Evolutionary conservation across 2,888 invertebrate species (phyloP).

Genomic region (Cataglyphis livida): DNA sequence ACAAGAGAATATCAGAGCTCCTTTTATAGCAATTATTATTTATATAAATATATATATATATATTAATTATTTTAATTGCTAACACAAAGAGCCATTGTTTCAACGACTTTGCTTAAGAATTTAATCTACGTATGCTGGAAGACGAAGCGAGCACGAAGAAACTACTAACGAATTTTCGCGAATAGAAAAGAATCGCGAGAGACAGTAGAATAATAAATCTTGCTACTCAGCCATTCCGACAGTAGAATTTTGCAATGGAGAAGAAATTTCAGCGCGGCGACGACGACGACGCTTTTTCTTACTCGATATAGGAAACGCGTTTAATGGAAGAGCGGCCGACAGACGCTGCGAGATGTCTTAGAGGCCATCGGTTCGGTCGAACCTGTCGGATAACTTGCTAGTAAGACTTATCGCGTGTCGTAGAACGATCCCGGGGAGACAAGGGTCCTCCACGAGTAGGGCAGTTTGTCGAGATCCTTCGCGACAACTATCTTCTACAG

Average conservation of each 20-base stretch:
- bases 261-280: constrained; percentile 49
- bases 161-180: constrained; percentile 20
- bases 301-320: constrained; percentile 38
- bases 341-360: constrained; percentile 56
- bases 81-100: not conserved
- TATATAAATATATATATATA: not conserved
- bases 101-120: not conserved
- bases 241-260: constrained; percentile 40
- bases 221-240: constrained; percentile 31
- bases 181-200: not conserved
- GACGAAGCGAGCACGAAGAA: constrained; percentile 2
- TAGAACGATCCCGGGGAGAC: constrained; percentile 60
- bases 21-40: not conserved
- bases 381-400: constrained; percentile 66
- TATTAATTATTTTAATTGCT: not conserved
- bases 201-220: constrained; percentile 45
- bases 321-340: constrained; percentile 47
- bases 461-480: constrained; percentile 73
- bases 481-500: constrained; percentile 71
- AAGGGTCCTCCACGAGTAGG: constrained; percentile 66
- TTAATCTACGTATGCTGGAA: not conserved
- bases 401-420: constrained; percentile 68
- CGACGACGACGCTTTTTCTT: constrained; percentile 37
- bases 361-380: constrained; percentile 63
- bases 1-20: not conserved